phyloP scores from a whole-genome alignment of 2,113 vertebrate species.

The Bubo blakistoni region DNA sequence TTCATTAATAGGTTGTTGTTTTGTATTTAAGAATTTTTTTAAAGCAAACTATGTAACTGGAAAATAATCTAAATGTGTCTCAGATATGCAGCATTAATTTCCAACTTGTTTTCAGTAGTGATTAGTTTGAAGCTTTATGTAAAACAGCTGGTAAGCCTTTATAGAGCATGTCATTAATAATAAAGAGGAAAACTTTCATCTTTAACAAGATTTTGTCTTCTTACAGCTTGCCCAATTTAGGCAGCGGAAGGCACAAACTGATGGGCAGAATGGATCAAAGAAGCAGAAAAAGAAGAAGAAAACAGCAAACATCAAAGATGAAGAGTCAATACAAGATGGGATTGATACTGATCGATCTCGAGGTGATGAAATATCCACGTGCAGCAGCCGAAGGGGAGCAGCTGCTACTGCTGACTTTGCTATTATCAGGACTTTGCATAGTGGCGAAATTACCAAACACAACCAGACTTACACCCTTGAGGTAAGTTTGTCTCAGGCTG shows the following conservation, averaged over 20 bases:
- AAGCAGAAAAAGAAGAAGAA: conserved; percentile 90
- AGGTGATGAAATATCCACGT: conserved; percentile 55
- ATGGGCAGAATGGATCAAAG: conserved; percentile 81
- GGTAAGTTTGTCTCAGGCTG: conserved; percentile 72
- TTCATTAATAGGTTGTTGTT: neutral
- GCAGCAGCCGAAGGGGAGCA: conserved; percentile 65
- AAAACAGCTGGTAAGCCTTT: neutral
- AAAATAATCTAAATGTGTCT: neutral
- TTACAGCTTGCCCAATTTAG: conserved; percentile 91
- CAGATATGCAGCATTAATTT: neutral
- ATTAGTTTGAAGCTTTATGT: neutral
- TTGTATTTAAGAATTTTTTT: neutral
- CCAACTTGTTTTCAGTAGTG: conserved; percentile 6
- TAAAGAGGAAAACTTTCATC: conserved; percentile 40
- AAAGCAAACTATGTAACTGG: neutral
- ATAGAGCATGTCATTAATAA: conserved; percentile 14
- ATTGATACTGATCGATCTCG: conserved; percentile 62
- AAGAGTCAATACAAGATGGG: conserved; percentile 62
- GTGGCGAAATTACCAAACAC: conserved; percentile 80
- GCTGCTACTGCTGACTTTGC: conserved; percentile 74
- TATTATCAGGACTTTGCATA: conserved; percentile 73
- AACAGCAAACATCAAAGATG: conserved; percentile 72
- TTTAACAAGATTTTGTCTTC: conserved; percentile 54
- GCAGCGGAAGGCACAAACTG: conserved; percentile 87
- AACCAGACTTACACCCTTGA: conserved; percentile 84